Percentiles rank a stretch among this genome's conserved stretches.
These are phyloP conservation scores for Gymnobelideus leadbeateri DNA, from an alignment of 2,113 vertebrate species.

Conservation along the genomic window DNA sequence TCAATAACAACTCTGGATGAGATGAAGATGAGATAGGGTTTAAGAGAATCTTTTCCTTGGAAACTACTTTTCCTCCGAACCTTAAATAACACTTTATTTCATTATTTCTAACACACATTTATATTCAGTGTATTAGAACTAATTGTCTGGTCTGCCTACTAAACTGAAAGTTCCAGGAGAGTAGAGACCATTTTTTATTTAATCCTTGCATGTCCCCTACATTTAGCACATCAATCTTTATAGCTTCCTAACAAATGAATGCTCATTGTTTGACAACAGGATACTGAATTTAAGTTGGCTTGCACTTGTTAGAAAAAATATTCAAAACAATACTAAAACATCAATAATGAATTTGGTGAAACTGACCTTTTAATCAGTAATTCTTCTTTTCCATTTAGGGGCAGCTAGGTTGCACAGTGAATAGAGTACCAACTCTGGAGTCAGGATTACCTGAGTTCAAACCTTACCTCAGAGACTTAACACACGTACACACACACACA, in stretches of 20 bases:
- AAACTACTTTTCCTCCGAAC: neutral
- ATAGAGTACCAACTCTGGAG: too few species aligned
- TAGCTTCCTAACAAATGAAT: neutral
- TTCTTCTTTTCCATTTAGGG: neutral
- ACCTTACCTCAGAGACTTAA: too few species aligned
- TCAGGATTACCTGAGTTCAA: too few species aligned
- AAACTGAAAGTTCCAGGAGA: neutral
- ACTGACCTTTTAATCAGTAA: neutral
- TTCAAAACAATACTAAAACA: neutral
- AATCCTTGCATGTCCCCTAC: neutral
- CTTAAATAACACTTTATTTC: neutral
- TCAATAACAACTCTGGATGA: neutral
- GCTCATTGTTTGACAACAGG: neutral
- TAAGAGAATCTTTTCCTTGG: neutral
- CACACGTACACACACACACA: too few species aligned
- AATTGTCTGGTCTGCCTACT: neutral
- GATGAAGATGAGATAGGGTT: neutral
- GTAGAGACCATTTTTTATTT: neutral
- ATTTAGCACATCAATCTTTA: neutral
- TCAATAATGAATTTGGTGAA: neutral
- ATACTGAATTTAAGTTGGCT: neutral
- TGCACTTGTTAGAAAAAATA: neutral
- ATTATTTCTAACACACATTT: neutral
- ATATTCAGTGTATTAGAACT: neutral
- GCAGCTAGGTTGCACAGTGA: too few species aligned